A percentile compares a stretch with the other conserved stretches of the same genome.
Evolutionary conservation across 2,888 invertebrate genomes (phyloP).

Genomic region (Oscheius sp.): DNA sequence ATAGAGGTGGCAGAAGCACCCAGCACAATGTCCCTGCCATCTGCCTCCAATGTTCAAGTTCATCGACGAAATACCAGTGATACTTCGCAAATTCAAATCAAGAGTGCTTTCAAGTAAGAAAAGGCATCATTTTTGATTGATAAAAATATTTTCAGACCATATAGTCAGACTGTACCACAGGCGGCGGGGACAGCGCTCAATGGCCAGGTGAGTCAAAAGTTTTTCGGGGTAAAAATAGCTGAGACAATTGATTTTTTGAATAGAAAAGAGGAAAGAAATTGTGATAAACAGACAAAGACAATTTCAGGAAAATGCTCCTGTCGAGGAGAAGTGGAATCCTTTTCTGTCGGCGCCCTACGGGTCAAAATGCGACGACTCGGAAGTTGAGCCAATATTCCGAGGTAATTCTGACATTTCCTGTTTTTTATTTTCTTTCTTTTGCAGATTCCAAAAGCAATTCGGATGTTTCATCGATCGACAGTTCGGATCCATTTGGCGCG

Average conservation of each 20-base stretch:
- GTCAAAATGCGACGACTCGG: neutral
- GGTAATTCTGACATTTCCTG: neutral
- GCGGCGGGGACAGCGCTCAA: neutral
- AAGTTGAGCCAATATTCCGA: neutral
- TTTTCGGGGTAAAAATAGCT: neutral
- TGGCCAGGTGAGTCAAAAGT: neutral
- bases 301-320: neutral
- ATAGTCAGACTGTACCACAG: constrained; percentile 46
- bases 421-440: neutral
- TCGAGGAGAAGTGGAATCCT: constrained; percentile 56
- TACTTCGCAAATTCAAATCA: constrained; percentile 43
- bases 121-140: neutral
- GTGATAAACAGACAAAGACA: neutral
- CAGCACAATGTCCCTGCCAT: constrained; percentile 27
- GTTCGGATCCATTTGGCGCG: constrained; percentile 75
- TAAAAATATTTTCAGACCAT: constrained; percentile 42
- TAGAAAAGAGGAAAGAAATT: neutral
- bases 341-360: constrained; percentile 60
- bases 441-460: constrained; percentile 24
- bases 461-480: constrained; percentile 68
- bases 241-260: neutral
- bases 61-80: constrained; percentile 52
- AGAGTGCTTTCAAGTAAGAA: constrained; percentile 59
- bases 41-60: neutral
- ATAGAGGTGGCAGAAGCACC: constrained; percentile 18